phyloP scores from a whole-genome alignment of 2,888 invertebrate genomes.

The Archips crataeganus region DNA sequence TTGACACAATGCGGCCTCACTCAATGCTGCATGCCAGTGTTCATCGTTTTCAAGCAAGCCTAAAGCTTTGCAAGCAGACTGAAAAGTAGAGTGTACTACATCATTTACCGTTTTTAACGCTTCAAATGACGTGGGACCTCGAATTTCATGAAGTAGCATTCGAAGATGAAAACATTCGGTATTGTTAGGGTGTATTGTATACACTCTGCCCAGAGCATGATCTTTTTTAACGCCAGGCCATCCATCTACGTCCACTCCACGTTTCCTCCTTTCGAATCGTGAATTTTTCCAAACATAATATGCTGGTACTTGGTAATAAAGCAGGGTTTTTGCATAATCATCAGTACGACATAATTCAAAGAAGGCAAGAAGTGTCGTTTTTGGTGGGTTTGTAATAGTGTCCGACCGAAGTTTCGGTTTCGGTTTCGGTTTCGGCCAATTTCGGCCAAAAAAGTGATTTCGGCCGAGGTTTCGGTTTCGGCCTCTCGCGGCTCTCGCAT shows the following conservation, averaged over 20 bases:
- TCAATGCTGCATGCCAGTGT: background rate
- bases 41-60: background rate
- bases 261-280: background rate
- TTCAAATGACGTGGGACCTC: background rate
- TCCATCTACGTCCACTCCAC: constrained; percentile 27
- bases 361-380: background rate
- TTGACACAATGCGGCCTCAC: no score
- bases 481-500: no score
- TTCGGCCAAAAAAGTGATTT: no score
- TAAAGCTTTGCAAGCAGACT: background rate
- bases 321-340: background rate
- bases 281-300: background rate
- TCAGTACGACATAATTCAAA: background rate
- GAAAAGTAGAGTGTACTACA: background rate
- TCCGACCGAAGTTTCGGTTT: no score
- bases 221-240: constrained; percentile 29
- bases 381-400: background rate
- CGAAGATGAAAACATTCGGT: constrained; percentile 36
- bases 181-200: constrained; percentile 43
- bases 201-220: constrained; percentile 30
- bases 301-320: background rate
- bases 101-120: background rate
- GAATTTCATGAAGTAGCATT: background rate
- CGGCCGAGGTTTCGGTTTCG: no score
- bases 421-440: no score